A percentile compares a stretch with the other conserved stretches of the same genome.
These are phyloP conservation scores for Nomada goodeniana DNA, from an alignment of 2,888 invertebrate species.

Conservation along the genomic window DNA sequence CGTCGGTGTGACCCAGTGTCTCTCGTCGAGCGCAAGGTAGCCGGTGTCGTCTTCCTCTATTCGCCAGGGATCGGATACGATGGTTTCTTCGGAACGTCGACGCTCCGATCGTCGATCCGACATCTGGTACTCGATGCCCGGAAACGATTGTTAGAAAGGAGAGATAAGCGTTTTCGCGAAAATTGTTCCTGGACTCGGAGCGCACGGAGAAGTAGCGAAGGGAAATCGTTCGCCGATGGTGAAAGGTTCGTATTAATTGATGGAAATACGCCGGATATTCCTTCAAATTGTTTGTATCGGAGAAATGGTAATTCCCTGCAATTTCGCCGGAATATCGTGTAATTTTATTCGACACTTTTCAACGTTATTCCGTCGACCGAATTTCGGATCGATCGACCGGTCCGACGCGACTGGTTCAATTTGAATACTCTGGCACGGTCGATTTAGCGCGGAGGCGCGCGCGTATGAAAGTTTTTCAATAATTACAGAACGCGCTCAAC, in stretches of 20 bases:
- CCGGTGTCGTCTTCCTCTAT: slow-evolving; percentile 18
- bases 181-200: not conserved
- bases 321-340: not conserved
- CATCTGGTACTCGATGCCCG: not conserved
- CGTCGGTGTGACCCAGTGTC: slow-evolving; percentile 41
- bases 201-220: not conserved
- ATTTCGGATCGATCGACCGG: not conserved
- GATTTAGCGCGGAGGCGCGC: not conserved
- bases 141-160: slow-evolving; percentile 13
- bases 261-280: not conserved
- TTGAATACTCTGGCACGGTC: not conserved
- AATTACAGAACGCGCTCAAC: not conserved
- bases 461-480: slow-evolving; percentile 33
- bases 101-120: slow-evolving; percentile 11
- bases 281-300: not conserved
- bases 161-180: not conserved
- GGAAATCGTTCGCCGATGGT: not conserved
- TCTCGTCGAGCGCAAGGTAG: slow-evolving; percentile 26
- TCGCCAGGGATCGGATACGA: slow-evolving; percentile 14
- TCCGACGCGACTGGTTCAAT: not conserved
- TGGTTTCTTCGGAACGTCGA: slow-evolving; percentile 13
- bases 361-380: slow-evolving; percentile 2
- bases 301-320: not conserved
- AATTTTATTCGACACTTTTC: not conserved
- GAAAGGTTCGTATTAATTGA: slow-evolving; percentile 1